These are phyloP conservation scores for Monoplex corrugatus DNA, from an alignment of 2,888 invertebrate species.

Conservation along the genomic window DNA sequence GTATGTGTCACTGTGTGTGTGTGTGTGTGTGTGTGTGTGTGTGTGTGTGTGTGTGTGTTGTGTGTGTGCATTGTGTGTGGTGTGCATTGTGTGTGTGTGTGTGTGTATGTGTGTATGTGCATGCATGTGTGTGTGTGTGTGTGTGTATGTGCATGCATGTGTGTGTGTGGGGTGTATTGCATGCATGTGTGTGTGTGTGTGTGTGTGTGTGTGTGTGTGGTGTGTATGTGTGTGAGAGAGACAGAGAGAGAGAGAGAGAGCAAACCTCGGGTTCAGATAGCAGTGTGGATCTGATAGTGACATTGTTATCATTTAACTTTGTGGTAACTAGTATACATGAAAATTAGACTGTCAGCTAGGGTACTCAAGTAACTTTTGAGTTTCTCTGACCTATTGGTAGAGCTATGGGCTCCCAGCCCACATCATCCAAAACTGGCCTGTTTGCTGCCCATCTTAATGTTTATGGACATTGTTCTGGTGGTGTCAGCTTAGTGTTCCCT, in stretches of 20 bases:
- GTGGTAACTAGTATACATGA: not conserved
- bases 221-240: not conserved
- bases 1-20: not conserved
- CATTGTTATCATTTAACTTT: too few relatives aligned
- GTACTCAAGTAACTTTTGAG: too few relatives aligned
- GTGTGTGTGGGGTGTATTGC: too few relatives aligned
- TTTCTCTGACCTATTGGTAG: too few relatives aligned
- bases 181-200: not conserved
- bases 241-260: conserved; percentile 11
- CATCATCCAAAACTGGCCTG: too few relatives aligned
- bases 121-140: not conserved
- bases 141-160: not conserved
- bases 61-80: not conserved
- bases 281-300: not conserved
- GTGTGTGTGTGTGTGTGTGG: not conserved
- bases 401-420: too few relatives aligned
- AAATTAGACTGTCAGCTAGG: too few relatives aligned
- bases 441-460: too few relatives aligned
- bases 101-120: not conserved
- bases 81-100: too few relatives aligned
- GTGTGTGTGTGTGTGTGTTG: too few relatives aligned
- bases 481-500: too few relatives aligned
- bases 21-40: conserved; percentile 1
- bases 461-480: too few relatives aligned
- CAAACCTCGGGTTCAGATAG: not conserved